Evolutionary conservation across 2,113 vertebrate species (phyloP).

Genomic region (Paramisgurnus dabryanus): DNA sequence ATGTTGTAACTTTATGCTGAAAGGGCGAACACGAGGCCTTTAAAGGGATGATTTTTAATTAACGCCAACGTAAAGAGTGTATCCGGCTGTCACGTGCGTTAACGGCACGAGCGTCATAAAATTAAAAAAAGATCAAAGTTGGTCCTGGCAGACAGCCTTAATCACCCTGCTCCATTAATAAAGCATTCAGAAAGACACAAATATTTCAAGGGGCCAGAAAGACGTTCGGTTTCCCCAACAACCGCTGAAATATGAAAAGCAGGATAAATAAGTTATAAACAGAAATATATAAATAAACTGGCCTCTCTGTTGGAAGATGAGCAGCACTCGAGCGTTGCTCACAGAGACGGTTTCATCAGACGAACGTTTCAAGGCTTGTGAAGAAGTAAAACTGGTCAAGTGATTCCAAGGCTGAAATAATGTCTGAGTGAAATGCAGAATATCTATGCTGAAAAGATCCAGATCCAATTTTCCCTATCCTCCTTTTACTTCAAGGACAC

Average conservation of each 20-base stretch:
- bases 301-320: conserved; percentile 24
- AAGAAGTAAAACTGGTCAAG: conserved; percentile 24
- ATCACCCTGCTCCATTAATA: neutral
- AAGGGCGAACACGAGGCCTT: neutral
- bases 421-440: conserved; percentile 23
- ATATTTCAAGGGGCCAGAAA: conserved; percentile 15
- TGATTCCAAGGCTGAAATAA: conserved; percentile 25
- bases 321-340: neutral
- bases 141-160: neutral
- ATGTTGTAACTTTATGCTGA: conserved; percentile 14
- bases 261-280: conserved; percentile 49
- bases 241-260: conserved; percentile 50
- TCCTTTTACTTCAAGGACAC: conserved; percentile 44
- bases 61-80: conserved; percentile 4
- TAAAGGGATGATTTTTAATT: conserved; percentile 16
- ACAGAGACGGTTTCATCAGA: neutral
- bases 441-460: conserved; percentile 34
- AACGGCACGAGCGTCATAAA: conserved; percentile 27
- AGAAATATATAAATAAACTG: conserved; percentile 52
- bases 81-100: conserved; percentile 46
- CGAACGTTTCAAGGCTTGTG: conserved; percentile 9
- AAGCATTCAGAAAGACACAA: conserved; percentile 13
- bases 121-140: conserved; percentile 15
- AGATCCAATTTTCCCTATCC: conserved; percentile 15
- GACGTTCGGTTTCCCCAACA: conserved; percentile 17